Percentiles rank a stretch among this genome's conserved stretches.
Evolutionary conservation across 2,888 invertebrate species (phyloP).

Genomic region (Athalia cordata): DNA sequence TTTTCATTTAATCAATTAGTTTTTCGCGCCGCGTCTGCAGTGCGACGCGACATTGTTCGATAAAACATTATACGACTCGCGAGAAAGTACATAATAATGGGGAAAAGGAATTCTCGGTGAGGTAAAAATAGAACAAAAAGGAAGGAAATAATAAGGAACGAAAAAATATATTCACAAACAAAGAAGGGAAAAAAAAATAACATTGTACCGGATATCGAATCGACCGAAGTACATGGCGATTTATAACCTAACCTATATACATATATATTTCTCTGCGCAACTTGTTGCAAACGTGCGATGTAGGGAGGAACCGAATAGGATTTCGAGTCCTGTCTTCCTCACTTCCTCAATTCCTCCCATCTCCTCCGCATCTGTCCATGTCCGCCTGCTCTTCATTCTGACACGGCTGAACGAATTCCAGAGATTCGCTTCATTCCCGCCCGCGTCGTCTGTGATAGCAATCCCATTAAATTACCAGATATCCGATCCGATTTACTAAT

Average conservation of each 20-base stretch:
- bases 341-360: background rate
- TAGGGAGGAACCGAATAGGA: background rate
- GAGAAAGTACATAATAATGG: too few species aligned
- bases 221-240: too few species aligned
- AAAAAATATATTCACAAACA: background rate
- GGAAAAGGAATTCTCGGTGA: too few species aligned
- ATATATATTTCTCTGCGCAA: constrained; percentile 9
- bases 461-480: constrained; percentile 17
- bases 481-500: background rate
- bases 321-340: background rate
- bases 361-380: background rate
- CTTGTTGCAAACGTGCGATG: constrained; percentile 7
- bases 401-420: constrained; percentile 16
- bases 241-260: background rate
- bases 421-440: background rate
- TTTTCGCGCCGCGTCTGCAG: too few species aligned
- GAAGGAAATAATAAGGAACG: too few species aligned
- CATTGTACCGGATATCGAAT: background rate
- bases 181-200: background rate
- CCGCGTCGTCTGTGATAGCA: background rate
- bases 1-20: too few species aligned
- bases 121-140: too few species aligned
- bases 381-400: background rate
- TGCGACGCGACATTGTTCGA: too few species aligned
- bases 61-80: too few species aligned